Evolutionary conservation across 2,797 vertebrate genomes (phyloP).

Genomic region (Tympanoctomys barrerae): DNA sequence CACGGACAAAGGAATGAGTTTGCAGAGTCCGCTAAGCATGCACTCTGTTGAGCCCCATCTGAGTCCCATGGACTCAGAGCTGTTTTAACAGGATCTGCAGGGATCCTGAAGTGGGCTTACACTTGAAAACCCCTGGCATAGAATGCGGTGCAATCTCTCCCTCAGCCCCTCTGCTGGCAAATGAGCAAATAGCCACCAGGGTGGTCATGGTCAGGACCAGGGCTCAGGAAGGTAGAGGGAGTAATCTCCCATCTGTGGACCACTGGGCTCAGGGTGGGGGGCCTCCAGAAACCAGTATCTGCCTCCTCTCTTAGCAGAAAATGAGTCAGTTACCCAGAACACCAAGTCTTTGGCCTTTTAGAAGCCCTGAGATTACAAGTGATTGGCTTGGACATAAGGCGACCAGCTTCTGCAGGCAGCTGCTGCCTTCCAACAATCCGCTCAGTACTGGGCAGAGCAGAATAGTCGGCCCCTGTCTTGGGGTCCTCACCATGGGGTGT

Average conservation of each 20-base stretch:
- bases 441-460: neutral
- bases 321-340: neutral
- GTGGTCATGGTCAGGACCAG: neutral
- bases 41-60: neutral
- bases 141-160: neutral
- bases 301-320: neutral
- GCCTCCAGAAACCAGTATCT: neutral
- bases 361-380: neutral
- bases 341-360: neutral
- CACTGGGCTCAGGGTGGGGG: neutral
- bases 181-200: neutral
- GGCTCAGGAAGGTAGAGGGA: too few species aligned
- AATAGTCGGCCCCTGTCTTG: neutral
- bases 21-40: too few species aligned
- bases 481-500: neutral
- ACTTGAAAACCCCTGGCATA: neutral
- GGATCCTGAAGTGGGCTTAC: neutral
- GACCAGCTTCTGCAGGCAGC: neutral
- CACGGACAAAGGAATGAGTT: neutral
- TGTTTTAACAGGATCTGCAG: neutral
- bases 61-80: neutral
- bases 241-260: neutral
- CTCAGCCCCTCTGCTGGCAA: neutral
- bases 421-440: neutral
- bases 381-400: too few species aligned